Percentiles rank a stretch among this genome's conserved stretches.
These are phyloP conservation scores for Pollenia angustigena DNA, from an alignment of 2,888 invertebrate genomes.

Conservation along the genomic window DNA sequence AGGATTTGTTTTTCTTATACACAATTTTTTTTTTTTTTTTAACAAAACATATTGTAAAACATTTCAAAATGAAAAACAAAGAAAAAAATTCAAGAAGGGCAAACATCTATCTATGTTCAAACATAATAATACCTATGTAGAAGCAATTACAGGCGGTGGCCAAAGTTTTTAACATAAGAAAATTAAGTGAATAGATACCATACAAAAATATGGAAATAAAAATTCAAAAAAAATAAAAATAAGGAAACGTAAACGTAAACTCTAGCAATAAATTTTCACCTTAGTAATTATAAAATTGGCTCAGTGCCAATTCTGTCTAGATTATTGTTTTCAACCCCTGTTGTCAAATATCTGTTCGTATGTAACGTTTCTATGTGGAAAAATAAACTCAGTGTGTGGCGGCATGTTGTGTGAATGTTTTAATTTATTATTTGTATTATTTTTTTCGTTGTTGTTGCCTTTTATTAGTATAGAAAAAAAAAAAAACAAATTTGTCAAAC, in stretches of 20 bases:
- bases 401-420: slow-evolving; percentile 50
- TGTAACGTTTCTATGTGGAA: background rate
- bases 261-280: background rate
- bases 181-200: too few relatives aligned
- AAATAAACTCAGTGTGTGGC: slow-evolving; percentile 55
- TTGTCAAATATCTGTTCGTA: slow-evolving; percentile 1
- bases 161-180: background rate
- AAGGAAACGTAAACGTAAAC: too few relatives aligned
- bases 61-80: background rate
- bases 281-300: background rate
- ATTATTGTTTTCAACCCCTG: slow-evolving; percentile 8
- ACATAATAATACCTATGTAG: slow-evolving; percentile 10
- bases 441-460: slow-evolving; percentile 30
- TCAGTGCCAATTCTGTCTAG: background rate
- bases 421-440: background rate
- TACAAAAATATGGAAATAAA: too few relatives aligned
- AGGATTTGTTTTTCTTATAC: slow-evolving; percentile 49
- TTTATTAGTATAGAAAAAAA: slow-evolving; percentile 34
- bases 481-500: slow-evolving; percentile 69
- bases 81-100: slow-evolving; percentile 14
- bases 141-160: slow-evolving; percentile 22
- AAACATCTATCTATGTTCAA: slow-evolving; percentile 26
- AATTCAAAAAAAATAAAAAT: too few relatives aligned
- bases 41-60: slow-evolving; percentile 5
- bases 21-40: too few relatives aligned